Evolutionary conservation across 2,113 vertebrate species (phyloP), one percentile per base, ranked within the genome.

Genomic region (Melanerpes formicivorus): DNA sequence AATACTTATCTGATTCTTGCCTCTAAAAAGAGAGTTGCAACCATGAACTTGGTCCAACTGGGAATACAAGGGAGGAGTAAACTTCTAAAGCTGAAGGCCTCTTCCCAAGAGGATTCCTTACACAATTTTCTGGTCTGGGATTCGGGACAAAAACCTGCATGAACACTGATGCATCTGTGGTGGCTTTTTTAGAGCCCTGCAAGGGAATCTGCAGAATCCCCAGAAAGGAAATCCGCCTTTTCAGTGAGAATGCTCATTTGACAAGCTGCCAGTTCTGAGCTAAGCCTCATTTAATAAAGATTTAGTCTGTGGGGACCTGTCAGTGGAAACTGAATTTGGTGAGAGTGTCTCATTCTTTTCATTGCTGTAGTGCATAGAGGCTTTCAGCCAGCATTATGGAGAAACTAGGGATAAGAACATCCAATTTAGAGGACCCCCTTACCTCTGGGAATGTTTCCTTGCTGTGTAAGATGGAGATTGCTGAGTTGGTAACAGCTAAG

Each of bases 271-370:
- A 96, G 93, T 95, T 96, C 93, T 95, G 94, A 94, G 92, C 94
- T 95, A 95, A 97, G 95, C 95, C 93, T 95, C 95, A 93, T 97
- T 96, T 97, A 97, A 96, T 96, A 95, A 96, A 95, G 94, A 95
- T 95, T 96, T 95, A 93, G 90, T 97, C 95, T 95, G 81, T 95
- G 77, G 95, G 87, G 96, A 95, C 88, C 90, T 93, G 94, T 95
- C 95, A 93, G 76, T 95, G 88, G 92, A 95, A 96, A 92, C 95
- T 93, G 90, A 94, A 89, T 96, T 96, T 92, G 90, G 86, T 93
- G 86, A 93, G 96, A 71, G 90, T 62, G 90, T 90, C 92, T 95
- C 94, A 82, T 93, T 95, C 95, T 96, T 96, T 95, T 94, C 85
- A 88, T 95, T 7, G 0, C 84, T 87, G 87, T 90, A 92, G 84